Conservation (phyloP, 2,888 invertebrate species). For the Globia sparganii region DNA sequence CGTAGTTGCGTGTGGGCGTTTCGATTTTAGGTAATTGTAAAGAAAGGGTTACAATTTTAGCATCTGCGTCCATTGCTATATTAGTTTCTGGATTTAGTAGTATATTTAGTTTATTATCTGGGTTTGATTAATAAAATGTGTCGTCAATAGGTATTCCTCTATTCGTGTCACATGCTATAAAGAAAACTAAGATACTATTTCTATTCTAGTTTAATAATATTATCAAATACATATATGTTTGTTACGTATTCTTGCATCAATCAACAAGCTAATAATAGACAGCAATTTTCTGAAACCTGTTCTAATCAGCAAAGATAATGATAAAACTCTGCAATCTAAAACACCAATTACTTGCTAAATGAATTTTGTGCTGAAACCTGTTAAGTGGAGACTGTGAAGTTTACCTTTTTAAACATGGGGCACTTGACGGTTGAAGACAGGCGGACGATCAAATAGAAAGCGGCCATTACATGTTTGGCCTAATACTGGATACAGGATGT, state of each 20-base stretch:
- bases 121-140: neutral
- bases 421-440: conserved; percentile 49
- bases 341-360: conserved; percentile 47
- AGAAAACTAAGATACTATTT: neutral
- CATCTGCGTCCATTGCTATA: neutral
- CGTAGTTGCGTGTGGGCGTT: neutral
- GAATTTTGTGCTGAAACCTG: conserved; percentile 28
- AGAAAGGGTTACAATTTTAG: neutral
- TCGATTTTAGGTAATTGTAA: neutral
- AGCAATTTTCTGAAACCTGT: conserved; percentile 29
- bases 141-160: neutral
- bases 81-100: neutral
- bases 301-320: conserved; percentile 27
- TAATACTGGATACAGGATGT: conserved; percentile 47
- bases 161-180: neutral
- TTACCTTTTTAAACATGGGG: conserved; percentile 52
- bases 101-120: too few relatives aligned
- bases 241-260: conserved; percentile 10
- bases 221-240: neutral
- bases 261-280: conserved; percentile 16
- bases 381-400: conserved; percentile 21
- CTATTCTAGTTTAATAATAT: neutral
- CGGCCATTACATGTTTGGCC: conserved; percentile 50
- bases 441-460: conserved; percentile 65
- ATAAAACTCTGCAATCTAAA: conserved; percentile 20